phyloP scores from a whole-genome alignment of 2,113 vertebrate species.

The Sapayoa aenigma region DNA sequence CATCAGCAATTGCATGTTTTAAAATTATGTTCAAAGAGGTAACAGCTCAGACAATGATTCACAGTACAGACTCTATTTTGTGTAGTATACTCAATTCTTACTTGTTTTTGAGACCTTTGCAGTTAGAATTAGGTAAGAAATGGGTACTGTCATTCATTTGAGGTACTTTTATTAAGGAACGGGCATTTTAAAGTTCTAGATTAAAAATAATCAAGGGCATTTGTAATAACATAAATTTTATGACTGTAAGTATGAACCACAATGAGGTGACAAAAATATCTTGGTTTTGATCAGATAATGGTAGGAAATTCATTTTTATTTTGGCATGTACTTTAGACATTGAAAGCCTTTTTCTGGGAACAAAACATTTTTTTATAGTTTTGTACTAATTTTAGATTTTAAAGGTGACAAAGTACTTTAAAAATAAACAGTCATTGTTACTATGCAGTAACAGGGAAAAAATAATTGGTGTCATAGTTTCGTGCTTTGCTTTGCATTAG shows the following conservation, averaged over 20 bases:
- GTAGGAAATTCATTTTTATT: background rate
- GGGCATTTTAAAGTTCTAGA: background rate
- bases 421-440: constrained; percentile 20
- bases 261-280: constrained; percentile 5
- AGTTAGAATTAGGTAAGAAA: background rate
- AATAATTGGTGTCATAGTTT: background rate
- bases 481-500: background rate
- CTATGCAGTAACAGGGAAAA: background rate
- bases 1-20: background rate
- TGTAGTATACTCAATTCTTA: background rate
- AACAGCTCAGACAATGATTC: background rate
- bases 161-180: background rate
- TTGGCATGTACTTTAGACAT: background rate
- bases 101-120: background rate
- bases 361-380: background rate
- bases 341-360: background rate
- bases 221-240: background rate
- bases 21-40: background rate
- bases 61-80: background rate
- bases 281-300: constrained; percentile 17
- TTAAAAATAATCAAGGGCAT: constrained; percentile 9
- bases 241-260: background rate
- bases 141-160: background rate
- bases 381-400: background rate
- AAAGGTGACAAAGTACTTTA: background rate